Evolutionary conservation across 1,140 invertebrate species (phyloP), one percentile per base, ranked within the genome.

Genomic region (Lepidurus couesii): DNA sequence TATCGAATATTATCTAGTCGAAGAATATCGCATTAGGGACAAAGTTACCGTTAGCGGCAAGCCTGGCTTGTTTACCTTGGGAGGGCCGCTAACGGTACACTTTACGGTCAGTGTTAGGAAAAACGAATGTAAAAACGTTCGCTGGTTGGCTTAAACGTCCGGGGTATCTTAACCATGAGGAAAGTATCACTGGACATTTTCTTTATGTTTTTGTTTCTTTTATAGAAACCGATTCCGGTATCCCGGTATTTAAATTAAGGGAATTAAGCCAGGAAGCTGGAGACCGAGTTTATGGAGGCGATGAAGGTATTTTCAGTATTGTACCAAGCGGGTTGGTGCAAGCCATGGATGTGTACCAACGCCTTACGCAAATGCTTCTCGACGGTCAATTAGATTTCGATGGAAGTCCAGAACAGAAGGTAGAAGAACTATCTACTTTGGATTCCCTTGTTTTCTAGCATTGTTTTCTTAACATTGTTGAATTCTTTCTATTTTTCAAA

Each of bases 251-350:
- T 21, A 92, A 91, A 83, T 83, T 92, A 21, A 91, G 92, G 82
- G 91, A 92, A 81, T 87, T 92, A 78, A 88, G 90, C 1, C 88
- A 90, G 65, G 86, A 88, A 78, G 89, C 90, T 0, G 90, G 88
- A 75, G 90, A 92, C 82, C 90, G 89, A 82, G 84, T 91, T 3
- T 92, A 90, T 81, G 89, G 90, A 77, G 91, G 93, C 83, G 94
- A 96, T 77, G 93, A 95, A 92, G 44, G 92, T 91, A 16, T 88
- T 95, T 1, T 92, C 74, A 16, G 79, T 44, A 92, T 85, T 87
- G 89, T 75, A 89, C 91, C 7, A 82, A 93, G 16, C 42, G 21
- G 16, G n/a, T 21, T 65, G 13, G 53, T 21, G 4, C 53, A 65
- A 65, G 13, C 21, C 21, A 65, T 21, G 16, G 53, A 65, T 13